phyloP scores from a whole-genome alignment of 2,888 invertebrate species.

The Eristalis tenax region DNA sequence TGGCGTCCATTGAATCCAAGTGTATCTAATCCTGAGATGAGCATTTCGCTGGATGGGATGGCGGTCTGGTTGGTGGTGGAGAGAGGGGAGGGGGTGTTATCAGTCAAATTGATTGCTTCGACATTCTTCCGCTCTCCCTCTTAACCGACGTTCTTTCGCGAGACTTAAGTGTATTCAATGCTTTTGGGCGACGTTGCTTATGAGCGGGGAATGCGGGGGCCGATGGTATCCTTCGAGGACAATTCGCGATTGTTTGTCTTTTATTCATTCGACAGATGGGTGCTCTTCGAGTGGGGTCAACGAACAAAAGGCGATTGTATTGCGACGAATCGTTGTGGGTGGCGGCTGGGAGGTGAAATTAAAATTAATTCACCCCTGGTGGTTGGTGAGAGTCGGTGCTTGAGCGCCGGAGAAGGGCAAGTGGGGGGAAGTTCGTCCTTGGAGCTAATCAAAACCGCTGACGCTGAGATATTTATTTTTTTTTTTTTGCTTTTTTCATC shows the following conservation, averaged over 20 bases:
- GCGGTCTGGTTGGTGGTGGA: too few relatives aligned
- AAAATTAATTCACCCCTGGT: conserved; percentile 3
- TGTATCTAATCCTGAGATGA: conserved; percentile 52
- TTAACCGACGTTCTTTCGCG: not conserved
- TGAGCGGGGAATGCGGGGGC: too few relatives aligned
- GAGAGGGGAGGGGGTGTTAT: not conserved
- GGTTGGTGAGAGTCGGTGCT: too few relatives aligned
- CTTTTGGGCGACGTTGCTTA: not conserved
- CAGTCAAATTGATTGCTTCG: conserved; percentile 38
- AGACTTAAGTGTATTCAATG: not conserved
- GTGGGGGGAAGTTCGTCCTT: not conserved
- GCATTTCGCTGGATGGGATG: conserved; percentile 15
- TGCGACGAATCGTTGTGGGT: not conserved
- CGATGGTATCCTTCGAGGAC: conserved; percentile 20
- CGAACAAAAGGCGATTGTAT: conserved; percentile 14
- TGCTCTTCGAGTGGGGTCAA: conserved; percentile 10
- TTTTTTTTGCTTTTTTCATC: not conserved
- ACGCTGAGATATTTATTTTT: not conserved
- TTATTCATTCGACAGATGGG: conserved; percentile 2
- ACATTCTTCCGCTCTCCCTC: not conserved
- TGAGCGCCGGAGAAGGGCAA: not conserved
- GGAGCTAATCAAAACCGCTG: conserved; percentile 8
- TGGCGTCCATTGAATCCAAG: conserved; percentile 45
- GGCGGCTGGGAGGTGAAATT: not conserved
- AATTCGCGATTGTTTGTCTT: conserved; percentile 32